Percentiles rank a stretch among this genome's conserved stretches.
phyloP scores from a whole-genome alignment of 2,797 vertebrate genomes.

The Rhadinocentrus ornatus region DNA sequence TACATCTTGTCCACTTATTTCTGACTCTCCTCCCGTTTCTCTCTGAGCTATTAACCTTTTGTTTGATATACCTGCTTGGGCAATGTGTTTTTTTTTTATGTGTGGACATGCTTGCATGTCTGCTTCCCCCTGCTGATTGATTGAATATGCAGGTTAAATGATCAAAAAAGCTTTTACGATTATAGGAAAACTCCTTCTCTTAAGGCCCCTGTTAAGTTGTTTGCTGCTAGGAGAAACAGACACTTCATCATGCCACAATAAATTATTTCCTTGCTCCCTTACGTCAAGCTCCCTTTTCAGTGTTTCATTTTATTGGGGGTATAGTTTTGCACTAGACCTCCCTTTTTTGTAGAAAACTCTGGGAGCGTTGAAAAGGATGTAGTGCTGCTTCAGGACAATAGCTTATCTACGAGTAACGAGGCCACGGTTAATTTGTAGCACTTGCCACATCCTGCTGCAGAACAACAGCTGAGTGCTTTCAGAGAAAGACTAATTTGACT shows the following conservation, averaged over 20 bases:
- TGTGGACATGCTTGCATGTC: conserved; percentile 29
- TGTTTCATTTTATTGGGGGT: conserved; percentile 62
- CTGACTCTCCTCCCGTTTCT: conserved; percentile 30
- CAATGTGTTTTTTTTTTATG: conserved; percentile 5
- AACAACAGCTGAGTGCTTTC: conserved; percentile 79
- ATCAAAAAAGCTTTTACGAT: conserved; percentile 79
- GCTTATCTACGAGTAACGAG: conserved; percentile 75
- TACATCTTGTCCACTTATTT: conserved; percentile 48
- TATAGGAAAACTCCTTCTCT: conserved; percentile 70
- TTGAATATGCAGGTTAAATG: conserved; percentile 70
- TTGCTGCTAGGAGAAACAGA: conserved; percentile 65
- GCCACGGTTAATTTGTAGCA: conserved; percentile 82
- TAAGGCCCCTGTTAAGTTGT: conserved; percentile 71
- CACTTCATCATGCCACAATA: conserved; percentile 66
- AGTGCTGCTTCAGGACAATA: conserved; percentile 69
- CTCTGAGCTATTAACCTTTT: conserved; percentile 54
- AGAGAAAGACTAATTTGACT: conserved; percentile 81
- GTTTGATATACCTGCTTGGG: conserved; percentile 30
- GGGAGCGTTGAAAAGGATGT: conserved; percentile 50
- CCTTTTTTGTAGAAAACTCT: conserved; percentile 46
- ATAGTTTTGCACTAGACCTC: conserved; percentile 60
- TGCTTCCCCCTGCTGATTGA: conserved; percentile 68
- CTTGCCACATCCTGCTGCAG: conserved; percentile 70
- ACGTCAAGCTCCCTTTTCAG: conserved; percentile 63
- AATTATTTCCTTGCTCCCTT: conserved; percentile 70